A percentile compares a stretch with the other conserved stretches of the same genome.
Evolutionary conservation across 2,113 vertebrate genomes (phyloP).

Genomic region (Mobula birostris): DNA sequence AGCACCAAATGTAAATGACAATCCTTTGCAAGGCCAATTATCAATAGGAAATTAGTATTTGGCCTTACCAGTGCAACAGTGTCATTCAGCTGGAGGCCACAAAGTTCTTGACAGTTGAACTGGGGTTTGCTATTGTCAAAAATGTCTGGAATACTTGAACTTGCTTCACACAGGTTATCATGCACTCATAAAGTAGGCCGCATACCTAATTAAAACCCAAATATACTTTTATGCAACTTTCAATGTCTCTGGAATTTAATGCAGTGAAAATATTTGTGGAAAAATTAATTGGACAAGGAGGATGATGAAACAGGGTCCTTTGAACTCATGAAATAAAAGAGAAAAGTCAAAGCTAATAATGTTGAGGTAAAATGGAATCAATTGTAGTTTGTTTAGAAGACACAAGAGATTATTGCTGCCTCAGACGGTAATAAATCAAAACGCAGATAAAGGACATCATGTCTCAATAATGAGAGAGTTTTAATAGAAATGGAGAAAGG

Average conservation of each 20-base stretch:
- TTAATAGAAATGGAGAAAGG: neutral
- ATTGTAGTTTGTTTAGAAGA: neutral
- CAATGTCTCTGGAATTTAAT: neutral
- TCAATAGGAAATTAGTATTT: neutral
- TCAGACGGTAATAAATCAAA: constrained; percentile 3
- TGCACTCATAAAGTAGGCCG: neutral
- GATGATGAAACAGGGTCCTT: neutral
- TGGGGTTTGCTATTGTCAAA: neutral
- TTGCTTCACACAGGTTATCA: neutral
- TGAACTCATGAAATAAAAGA: neutral
- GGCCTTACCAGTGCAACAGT: neutral
- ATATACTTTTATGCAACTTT: neutral
- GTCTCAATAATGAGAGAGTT: neutral
- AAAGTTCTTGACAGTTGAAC: neutral
- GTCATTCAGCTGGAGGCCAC: neutral
- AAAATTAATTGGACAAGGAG: neutral
- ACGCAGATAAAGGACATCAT: neutral
- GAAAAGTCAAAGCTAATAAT: neutral
- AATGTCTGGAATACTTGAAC: neutral
- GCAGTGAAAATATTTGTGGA: neutral
- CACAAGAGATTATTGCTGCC: neutral
- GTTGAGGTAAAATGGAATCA: neutral
- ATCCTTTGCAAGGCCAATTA: neutral
- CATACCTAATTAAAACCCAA: neutral
- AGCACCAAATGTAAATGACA: neutral